These are phyloP conservation scores for Alviniconcha strummeri DNA, from an alignment of 2,888 invertebrate species.

Conservation along the genomic window DNA sequence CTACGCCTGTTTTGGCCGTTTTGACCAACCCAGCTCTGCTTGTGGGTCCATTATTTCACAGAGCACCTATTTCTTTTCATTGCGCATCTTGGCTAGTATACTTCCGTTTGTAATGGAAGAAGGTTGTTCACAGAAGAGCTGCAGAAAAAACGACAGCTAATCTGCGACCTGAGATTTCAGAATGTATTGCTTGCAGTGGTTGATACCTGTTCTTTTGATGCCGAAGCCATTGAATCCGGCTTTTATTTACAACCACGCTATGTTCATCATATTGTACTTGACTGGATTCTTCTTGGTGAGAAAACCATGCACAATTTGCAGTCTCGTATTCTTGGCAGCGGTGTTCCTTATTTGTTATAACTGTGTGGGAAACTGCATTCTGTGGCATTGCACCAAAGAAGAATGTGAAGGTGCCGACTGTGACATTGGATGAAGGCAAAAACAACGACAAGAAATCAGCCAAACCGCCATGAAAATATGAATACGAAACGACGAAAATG, in stretches of 20 bases:
- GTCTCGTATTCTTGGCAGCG: conserved; percentile 93
- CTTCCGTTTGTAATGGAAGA: no score
- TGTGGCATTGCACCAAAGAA: conserved; percentile 75
- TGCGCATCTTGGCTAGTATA: no score
- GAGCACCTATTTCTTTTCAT: no score
- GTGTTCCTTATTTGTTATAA: conserved; percentile 96
- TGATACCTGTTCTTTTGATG: conserved; percentile 96
- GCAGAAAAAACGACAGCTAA: no score
- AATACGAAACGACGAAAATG: no score
- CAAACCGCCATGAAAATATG: no score
- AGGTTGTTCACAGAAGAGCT: no score
- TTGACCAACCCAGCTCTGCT: no score
- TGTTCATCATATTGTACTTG: conserved; percentile 97
- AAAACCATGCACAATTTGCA: conserved; percentile 98
- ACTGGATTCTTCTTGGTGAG: conserved; percentile 97
- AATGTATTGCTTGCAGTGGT: conserved; percentile 75
- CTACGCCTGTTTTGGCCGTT: no score
- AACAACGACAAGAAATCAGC: background rate
- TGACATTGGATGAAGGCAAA: conserved; percentile 31
- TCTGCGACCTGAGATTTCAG: background rate
- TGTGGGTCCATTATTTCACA: no score
- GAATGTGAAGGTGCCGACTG: conserved; percentile 55
- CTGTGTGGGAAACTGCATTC: conserved; percentile 94
- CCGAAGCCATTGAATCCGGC: conserved; percentile 98
- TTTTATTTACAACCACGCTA: conserved; percentile 91